Percentiles rank a stretch among this genome's conserved stretches.
Conservation (phyloP, 1,140 invertebrate genomes). For the Chrysoperla carnea region DNA sequence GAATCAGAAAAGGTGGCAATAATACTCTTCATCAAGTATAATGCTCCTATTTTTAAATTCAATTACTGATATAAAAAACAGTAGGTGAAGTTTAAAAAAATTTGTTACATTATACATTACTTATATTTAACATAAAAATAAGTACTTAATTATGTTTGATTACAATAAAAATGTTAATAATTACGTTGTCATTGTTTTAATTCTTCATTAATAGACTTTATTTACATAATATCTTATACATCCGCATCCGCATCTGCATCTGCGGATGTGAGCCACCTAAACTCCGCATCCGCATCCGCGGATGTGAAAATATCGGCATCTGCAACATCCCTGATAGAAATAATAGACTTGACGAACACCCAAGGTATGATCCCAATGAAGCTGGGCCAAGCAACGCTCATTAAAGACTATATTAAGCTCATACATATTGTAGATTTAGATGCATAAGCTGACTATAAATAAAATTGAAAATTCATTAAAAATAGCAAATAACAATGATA, state of each 20-base stretch:
- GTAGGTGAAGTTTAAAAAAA: slow-evolving; percentile 1
- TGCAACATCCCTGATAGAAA: slow-evolving; percentile 5
- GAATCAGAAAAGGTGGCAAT: slow-evolving; percentile 13
- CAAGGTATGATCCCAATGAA: no score
- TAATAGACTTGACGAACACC: no score
- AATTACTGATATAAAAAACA: slow-evolving; percentile 9
- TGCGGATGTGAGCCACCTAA: slow-evolving; percentile 5
- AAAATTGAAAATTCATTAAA: no score
- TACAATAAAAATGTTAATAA: no score
- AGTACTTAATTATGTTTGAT: no score
- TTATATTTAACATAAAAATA: no score
- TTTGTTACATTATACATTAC: no score
- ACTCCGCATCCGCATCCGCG: slow-evolving; percentile 6
- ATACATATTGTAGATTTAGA: no score
- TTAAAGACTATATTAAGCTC: no score
- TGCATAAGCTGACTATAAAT: no score
- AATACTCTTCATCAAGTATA: slow-evolving; percentile 15
- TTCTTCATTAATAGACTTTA: slow-evolving; percentile 6
- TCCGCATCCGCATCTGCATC: slow-evolving; percentile 2
- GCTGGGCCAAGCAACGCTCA: no score
- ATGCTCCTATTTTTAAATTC: slow-evolving; percentile 11
- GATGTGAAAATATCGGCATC: slow-evolving; percentile 7
- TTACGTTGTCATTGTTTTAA: slow-evolving; percentile 7
- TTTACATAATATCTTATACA: slow-evolving; percentile 5
- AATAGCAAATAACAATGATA: no score